A percentile compares a stretch with the other conserved stretches of the same genome.
Conservation (phyloP, 2,888 invertebrate species). For the Bombylius major region DNA sequence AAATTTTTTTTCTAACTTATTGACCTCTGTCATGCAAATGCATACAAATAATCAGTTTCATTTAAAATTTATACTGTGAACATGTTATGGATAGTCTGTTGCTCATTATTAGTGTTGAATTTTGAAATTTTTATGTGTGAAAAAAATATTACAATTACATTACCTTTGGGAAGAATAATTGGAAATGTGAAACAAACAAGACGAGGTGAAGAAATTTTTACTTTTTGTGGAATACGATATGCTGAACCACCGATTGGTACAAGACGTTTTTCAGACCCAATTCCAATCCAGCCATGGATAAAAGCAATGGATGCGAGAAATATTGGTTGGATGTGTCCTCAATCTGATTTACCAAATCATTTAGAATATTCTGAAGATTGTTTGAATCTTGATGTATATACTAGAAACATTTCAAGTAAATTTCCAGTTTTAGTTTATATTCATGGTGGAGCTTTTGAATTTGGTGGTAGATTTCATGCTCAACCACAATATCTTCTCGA, state of each 20-base stretch:
- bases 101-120: neutral
- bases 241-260: slow-evolving; percentile 36
- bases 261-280: slow-evolving; percentile 27
- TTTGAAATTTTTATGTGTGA: neutral
- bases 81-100: neutral
- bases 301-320: slow-evolving; percentile 26
- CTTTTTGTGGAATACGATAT: slow-evolving; percentile 27
- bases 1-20: too few relatives aligned
- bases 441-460: slow-evolving; percentile 26
- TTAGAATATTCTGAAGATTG: slow-evolving; percentile 44
- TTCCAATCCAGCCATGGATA: slow-evolving; percentile 22
- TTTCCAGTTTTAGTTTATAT: slow-evolving; percentile 27
- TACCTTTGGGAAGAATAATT: slow-evolving; percentile 22
- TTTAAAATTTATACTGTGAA: too few relatives aligned
- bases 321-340: slow-evolving; percentile 25
- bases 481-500: slow-evolving; percentile 28
- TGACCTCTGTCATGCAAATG: too few relatives aligned
- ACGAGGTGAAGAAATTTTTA: slow-evolving; percentile 20
- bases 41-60: too few relatives aligned
- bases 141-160: neutral
- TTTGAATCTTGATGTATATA: slow-evolving; percentile 49
- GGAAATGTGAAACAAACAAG: slow-evolving; percentile 29
- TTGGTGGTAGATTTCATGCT: slow-evolving; percentile 28
- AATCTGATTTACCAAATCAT: slow-evolving; percentile 7
- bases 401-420: slow-evolving; percentile 13